A percentile compares a stretch with the other conserved stretches of the same genome.
These are phyloP conservation scores for Tragelaphus eurycerus DNA, from an alignment of 2,797 vertebrate genomes.

Conservation along the genomic window DNA sequence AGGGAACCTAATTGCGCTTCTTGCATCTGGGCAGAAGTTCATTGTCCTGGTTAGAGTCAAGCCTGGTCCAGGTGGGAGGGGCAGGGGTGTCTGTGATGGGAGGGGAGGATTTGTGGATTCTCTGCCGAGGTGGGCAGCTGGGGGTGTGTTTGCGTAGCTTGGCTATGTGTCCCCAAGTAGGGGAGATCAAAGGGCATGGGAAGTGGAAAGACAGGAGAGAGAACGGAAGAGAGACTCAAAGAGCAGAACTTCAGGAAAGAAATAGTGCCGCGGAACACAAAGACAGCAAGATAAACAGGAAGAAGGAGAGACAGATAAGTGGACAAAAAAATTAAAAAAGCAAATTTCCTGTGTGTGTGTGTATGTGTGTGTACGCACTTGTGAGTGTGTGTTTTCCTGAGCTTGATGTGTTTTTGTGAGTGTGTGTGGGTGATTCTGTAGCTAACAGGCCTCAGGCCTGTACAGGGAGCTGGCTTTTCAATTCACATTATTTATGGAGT, in stretches of 20 bases:
- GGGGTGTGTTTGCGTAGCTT: background rate
- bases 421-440: background rate
- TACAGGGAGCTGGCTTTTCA: background rate
- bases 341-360: too few species aligned
- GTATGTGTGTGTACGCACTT: background rate
- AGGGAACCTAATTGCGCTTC: background rate
- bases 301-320: background rate
- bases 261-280: background rate
- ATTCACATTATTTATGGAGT: rapidly evolving
- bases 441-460: background rate
- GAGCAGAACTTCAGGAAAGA: background rate
- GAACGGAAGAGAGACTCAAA: background rate
- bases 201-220: background rate
- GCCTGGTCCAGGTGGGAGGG: background rate
- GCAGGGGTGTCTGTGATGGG: rapidly evolving
- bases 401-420: background rate
- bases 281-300: too few species aligned
- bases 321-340: background rate
- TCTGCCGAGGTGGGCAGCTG: rapidly evolving
- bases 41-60: rapidly evolving
- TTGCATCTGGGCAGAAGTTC: background rate
- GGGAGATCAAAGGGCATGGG: background rate
- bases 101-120: background rate
- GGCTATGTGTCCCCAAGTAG: background rate
- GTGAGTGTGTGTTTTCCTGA: background rate